Evolutionary conservation across 2,797 vertebrate genomes (phyloP).

Genomic region (Lithobates sylvaticus): DNA sequence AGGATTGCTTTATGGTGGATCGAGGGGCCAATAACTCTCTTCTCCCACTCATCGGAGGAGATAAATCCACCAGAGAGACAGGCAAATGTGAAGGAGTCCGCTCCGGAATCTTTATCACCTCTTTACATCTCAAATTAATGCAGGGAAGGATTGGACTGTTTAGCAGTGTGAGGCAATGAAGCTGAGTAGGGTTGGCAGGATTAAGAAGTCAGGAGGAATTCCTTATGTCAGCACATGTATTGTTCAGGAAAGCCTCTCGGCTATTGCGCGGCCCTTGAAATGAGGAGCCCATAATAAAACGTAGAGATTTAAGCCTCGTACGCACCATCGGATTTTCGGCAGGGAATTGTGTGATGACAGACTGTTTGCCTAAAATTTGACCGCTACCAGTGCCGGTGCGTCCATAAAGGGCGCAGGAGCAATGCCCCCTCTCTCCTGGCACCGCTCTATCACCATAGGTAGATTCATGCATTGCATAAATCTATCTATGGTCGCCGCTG

Average conservation of each 20-base stretch:
- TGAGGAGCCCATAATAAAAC: neutral
- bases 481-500: no score
- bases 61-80: constrained; percentile 20
- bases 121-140: constrained; percentile 28
- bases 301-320: neutral
- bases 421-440: no score
- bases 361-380: no score
- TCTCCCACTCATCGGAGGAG: constrained; percentile 33
- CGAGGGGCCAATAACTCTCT: constrained; percentile 32
- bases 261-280: neutral
- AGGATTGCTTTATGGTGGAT: constrained; percentile 32
- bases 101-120: constrained; percentile 17
- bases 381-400: no score
- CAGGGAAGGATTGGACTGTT: constrained; percentile 4
- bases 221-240: neutral
- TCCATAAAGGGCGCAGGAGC: no score
- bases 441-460: no score
- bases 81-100: neutral
- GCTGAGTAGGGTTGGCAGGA: neutral
- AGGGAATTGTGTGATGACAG: no score
- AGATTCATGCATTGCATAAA: no score
- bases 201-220: constrained; percentile 2
- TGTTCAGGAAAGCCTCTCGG: neutral
- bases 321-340: no score
- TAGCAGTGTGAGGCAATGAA: neutral